Conservation (phyloP, 64 coral and sea anemone genomes). For the Montipora sp. region DNA sequence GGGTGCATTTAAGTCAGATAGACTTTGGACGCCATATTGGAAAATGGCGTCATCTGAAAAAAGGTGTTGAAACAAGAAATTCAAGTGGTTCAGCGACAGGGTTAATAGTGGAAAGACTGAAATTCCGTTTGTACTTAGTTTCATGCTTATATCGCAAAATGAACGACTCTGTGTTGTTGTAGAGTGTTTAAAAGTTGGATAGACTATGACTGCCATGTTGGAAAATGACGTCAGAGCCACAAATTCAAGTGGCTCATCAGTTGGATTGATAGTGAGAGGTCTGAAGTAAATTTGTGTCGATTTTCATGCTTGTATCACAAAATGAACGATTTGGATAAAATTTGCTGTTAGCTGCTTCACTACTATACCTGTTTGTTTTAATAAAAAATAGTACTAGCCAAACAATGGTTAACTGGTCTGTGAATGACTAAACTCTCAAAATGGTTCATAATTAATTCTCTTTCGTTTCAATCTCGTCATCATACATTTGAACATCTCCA, state of each 20-base stretch:
- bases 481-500: too few relatives aligned
- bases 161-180: background rate
- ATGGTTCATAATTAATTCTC: too few relatives aligned
- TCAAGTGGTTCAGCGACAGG: conserved; percentile 19
- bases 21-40: background rate
- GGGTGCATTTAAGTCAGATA: background rate
- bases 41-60: conserved; percentile 32
- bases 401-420: too few relatives aligned
- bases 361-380: too few relatives aligned
- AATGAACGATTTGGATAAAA: conserved; percentile 19
- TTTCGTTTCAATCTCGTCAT: too few relatives aligned
- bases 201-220: background rate
- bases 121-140: background rate
- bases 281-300: conserved; percentile 15
- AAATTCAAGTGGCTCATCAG: background rate
- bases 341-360: too few relatives aligned
- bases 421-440: too few relatives aligned
- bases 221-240: background rate
- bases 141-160: background rate
- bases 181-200: background rate
- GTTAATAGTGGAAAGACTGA: background rate
- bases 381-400: too few relatives aligned
- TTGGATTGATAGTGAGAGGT: background rate
- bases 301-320: conserved; percentile 61
- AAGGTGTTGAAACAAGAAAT: background rate